phyloP scores from a whole-genome alignment of 2,797 vertebrate genomes.

The Dicrostonyx torquatus region DNA sequence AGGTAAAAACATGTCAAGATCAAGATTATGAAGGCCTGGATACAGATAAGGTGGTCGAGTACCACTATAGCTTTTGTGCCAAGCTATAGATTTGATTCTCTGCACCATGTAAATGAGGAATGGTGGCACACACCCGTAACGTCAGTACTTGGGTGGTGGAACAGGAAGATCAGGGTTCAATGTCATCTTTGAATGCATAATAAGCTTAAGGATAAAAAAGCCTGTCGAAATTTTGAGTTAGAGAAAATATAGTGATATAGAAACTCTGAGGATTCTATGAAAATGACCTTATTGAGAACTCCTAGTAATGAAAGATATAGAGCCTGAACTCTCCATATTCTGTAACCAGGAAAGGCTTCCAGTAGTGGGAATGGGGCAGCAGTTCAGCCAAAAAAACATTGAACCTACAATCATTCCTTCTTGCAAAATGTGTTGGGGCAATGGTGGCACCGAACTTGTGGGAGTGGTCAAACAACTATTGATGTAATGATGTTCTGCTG shows the following conservation, averaged over 20 bases:
- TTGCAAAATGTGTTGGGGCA: neutral
- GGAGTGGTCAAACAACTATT: neutral
- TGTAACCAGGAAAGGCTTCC: neutral
- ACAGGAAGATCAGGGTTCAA: neutral
- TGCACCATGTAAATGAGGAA: neutral
- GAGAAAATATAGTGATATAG: neutral
- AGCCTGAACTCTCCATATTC: neutral
- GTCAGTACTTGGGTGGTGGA: neutral
- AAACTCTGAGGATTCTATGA: neutral
- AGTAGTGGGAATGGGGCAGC: neutral
- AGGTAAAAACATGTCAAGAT: neutral
- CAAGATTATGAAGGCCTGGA: neutral
- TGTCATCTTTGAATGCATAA: neutral
- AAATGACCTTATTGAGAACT: neutral
- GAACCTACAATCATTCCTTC: neutral
- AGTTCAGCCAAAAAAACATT: neutral
- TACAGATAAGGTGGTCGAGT: neutral
- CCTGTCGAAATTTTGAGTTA: neutral
- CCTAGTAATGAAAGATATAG: neutral
- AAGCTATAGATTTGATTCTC: neutral
- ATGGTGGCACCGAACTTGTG: neutral
- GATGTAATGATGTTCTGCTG: neutral
- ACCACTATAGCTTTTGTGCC: too few relatives aligned
- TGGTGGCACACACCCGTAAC: neutral
- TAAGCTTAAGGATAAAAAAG: neutral